phyloP scores from a whole-genome alignment of 37 sponge, comb jelly and placozoan genomes.

The Halichondria panicea region DNA sequence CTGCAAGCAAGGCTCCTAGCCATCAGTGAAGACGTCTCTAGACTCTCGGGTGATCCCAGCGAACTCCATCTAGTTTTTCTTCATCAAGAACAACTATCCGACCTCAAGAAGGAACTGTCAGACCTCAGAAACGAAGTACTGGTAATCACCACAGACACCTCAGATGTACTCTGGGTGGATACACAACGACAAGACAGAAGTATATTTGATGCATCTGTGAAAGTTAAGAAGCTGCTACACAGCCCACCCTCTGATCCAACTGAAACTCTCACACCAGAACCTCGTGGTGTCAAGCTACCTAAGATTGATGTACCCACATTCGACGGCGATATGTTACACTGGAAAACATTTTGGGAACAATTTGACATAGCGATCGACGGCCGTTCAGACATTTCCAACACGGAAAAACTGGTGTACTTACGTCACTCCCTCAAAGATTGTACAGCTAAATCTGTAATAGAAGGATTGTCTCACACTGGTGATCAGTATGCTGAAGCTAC shows the following conservation, averaged over 20 bases:
- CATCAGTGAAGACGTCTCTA: neutral
- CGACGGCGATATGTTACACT: slow-evolving; percentile 15
- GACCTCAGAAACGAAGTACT: neutral
- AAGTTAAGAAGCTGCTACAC: neutral
- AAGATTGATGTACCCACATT: slow-evolving; percentile 14
- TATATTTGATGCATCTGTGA: neutral
- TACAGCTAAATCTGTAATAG: neutral
- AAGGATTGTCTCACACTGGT: slow-evolving; percentile 21
- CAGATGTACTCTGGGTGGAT: neutral
- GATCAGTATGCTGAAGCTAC: slow-evolving; percentile 5
- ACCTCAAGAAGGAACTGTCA: slow-evolving; percentile 5
- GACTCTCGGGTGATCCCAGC: neutral
- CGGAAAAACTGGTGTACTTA: slow-evolving; percentile 12
- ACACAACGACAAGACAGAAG: neutral
- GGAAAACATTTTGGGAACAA: slow-evolving; percentile 20
- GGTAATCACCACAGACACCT: neutral
- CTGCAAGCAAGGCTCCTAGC: neutral
- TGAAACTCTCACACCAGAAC: neutral
- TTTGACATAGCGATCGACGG: slow-evolving; percentile 3
- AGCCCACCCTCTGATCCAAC: neutral
- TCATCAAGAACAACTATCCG: neutral
- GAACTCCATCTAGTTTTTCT: neutral
- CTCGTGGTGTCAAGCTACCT: slow-evolving; percentile 3
- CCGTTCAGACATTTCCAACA: neutral
- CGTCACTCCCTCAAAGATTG: slow-evolving; percentile 19